Evolutionary conservation across 2,888 invertebrate genomes (phyloP).

Genomic region (Dolichopus griseipennis): DNA sequence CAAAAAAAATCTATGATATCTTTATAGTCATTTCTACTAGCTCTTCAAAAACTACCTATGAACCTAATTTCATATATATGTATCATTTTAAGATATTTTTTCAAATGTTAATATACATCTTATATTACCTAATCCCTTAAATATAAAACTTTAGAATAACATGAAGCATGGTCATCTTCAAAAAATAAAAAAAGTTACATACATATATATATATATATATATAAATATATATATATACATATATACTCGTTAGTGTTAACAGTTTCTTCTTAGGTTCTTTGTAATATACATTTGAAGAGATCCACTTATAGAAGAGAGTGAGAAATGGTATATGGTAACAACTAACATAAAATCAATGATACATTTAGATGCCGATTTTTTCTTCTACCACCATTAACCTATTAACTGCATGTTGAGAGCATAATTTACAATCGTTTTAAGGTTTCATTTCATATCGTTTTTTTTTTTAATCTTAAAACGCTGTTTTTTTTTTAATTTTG

Average conservation of each 20-base stretch:
- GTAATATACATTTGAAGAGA: not conserved
- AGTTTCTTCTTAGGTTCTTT: not conserved
- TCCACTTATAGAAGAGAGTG: not conserved
- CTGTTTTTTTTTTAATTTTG: not conserved
- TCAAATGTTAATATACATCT: too few relatives aligned
- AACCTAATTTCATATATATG: too few relatives aligned
- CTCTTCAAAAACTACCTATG: too few relatives aligned
- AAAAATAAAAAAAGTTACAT: too few relatives aligned
- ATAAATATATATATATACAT: too few relatives aligned
- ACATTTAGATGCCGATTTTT: not conserved
- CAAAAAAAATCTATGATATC: not conserved
- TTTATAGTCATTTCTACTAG: not conserved
- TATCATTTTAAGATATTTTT: too few relatives aligned
- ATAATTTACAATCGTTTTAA: conserved; percentile 3
- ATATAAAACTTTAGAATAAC: too few relatives aligned
- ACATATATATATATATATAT: too few relatives aligned
- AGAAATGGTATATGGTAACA: not conserved
- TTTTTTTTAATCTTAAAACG: not conserved
- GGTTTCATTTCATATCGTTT: not conserved
- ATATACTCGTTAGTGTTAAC: not conserved
- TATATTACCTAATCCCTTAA: too few relatives aligned
- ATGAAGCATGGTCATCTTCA: not conserved
- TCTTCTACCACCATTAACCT: not conserved
- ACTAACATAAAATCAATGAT: not conserved
- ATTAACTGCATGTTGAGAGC: conserved; percentile 10